A percentile compares a stretch with the other conserved stretches of the same genome.
Conservation (phyloP, 2,888 invertebrate species). For the Parapristionchus giblindavisi region DNA sequence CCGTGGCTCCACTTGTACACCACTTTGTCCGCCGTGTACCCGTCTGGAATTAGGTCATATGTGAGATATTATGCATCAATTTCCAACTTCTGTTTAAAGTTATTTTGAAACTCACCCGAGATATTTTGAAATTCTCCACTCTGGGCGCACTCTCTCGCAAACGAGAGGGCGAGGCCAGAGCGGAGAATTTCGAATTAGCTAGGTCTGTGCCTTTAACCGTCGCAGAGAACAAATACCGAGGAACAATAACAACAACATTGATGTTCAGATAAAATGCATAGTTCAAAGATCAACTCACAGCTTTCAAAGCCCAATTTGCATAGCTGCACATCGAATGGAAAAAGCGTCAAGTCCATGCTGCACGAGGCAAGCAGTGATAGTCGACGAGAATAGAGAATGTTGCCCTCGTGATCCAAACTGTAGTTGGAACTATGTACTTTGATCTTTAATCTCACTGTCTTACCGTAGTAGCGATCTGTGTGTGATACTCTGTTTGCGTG, state of each 20-base stretch:
- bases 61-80: too few relatives aligned
- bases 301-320: slow-evolving; percentile 68
- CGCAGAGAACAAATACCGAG: too few relatives aligned
- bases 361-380: slow-evolving; percentile 67
- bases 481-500: slow-evolving; percentile 64
- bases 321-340: slow-evolving; percentile 67
- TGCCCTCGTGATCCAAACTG: slow-evolving; percentile 62
- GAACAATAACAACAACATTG: background rate
- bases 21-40: slow-evolving; percentile 66
- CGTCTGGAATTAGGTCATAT: slow-evolving; percentile 50
- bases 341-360: slow-evolving; percentile 59
- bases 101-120: too few relatives aligned
- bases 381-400: slow-evolving; percentile 65
- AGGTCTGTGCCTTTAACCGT: too few relatives aligned
- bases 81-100: too few relatives aligned
- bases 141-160: too few relatives aligned
- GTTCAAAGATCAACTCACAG: slow-evolving; percentile 53
- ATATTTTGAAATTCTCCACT: too few relatives aligned
- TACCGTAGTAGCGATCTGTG: slow-evolving; percentile 63
- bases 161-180: too few relatives aligned
- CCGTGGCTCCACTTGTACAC: slow-evolving; percentile 64
- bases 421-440: background rate
- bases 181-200: too few relatives aligned
- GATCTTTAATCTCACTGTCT: background rate
- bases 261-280: background rate